Evolutionary conservation across 2,113 vertebrate species (phyloP).

Genomic region (Thamnophis sirtalis): DNA sequence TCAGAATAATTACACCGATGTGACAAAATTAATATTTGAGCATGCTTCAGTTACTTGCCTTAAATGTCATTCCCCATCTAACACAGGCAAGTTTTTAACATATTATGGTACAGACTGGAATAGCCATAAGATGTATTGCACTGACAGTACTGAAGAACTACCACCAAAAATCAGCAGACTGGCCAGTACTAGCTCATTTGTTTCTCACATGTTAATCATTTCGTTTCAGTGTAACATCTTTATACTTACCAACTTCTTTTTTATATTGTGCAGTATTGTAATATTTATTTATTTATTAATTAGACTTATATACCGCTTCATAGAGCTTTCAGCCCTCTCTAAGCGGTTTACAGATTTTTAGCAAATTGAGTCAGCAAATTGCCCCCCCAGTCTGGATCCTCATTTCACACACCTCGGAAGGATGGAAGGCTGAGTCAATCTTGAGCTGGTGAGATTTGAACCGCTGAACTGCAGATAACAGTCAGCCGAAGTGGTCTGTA

Average conservation of each 20-base stretch:
- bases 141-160: not conserved
- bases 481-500: too few species aligned
- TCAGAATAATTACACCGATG: slow-evolving; percentile 4
- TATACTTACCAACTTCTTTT: not conserved
- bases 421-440: too few species aligned
- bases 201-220: not conserved
- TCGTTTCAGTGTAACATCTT: not conserved
- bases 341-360: too few species aligned
- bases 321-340: too few species aligned
- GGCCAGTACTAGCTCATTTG: not conserved
- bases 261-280: not conserved
- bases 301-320: too few species aligned
- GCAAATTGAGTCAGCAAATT: too few species aligned
- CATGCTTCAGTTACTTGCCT: not conserved
- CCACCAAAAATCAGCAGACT: not conserved
- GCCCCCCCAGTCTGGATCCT: too few species aligned
- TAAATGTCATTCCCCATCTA: not conserved
- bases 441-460: too few species aligned
- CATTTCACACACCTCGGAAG: too few species aligned
- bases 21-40: slow-evolving; percentile 10
- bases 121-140: not conserved
- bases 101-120: not conserved
- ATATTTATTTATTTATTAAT: too few species aligned
- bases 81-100: not conserved
- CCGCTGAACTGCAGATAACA: too few species aligned